Percentiles rank a stretch among this genome's conserved stretches.
phyloP scores from a whole-genome alignment of 2,113 vertebrate species.

The Acanthochromis polyacanthus region DNA sequence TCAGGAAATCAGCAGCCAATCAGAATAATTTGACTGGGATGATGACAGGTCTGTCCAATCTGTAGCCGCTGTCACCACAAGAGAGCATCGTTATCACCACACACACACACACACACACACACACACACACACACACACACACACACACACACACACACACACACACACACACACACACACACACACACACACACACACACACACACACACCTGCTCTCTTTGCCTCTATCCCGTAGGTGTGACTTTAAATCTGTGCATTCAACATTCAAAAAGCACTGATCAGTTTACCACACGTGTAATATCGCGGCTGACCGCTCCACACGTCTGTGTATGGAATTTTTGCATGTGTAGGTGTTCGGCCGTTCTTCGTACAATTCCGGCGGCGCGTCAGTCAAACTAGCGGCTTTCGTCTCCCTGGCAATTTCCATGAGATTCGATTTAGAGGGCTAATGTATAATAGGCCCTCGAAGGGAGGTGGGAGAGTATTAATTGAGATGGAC shows the following conservation, averaged over 20 bases:
- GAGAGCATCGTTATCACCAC: constrained; percentile 56
- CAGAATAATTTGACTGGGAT: constrained; percentile 86
- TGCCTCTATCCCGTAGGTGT: constrained; percentile 17
- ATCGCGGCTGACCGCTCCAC: constrained; percentile 25
- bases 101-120: constrained; percentile 30
- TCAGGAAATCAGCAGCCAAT: constrained; percentile 86
- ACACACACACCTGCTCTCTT: not conserved
- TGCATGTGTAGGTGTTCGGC: constrained; percentile 49
- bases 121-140: constrained; percentile 8
- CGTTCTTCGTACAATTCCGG: constrained; percentile 57
- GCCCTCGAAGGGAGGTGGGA: constrained; percentile 70
- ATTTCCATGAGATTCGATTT: constrained; percentile 79
- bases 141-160: not conserved
- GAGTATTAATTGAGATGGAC: constrained; percentile 80
- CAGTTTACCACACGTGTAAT: not conserved
- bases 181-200: constrained; percentile 20
- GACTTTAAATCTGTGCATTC: constrained; percentile 42
- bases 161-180: constrained; percentile 17
- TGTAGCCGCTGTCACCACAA: constrained; percentile 58
- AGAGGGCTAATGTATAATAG: constrained; percentile 80
- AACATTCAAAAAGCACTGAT: constrained; percentile 21
- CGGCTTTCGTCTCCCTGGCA: constrained; percentile 70
- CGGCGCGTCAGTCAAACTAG: constrained; percentile 74
- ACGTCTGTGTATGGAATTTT: constrained; percentile 37
- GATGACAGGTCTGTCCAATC: constrained; percentile 83